Base-by-base conservation (phyloP, 2,113 vertebrate species). In the Pitta sordida region DNA sequence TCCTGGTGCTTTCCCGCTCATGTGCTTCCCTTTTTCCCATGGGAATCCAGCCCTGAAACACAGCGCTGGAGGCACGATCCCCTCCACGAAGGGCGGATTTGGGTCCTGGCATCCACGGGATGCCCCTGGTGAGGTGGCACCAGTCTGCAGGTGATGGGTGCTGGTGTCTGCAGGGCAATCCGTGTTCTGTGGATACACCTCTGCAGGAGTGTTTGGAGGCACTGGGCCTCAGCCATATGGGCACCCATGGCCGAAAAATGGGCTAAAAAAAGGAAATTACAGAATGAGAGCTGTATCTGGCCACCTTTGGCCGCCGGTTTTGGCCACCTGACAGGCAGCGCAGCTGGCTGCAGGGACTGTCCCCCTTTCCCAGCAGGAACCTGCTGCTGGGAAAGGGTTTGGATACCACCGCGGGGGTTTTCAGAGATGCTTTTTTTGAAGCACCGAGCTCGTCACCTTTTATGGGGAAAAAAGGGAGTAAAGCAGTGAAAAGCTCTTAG, bases 131-230 rank as follows among this genome's bases (percentile, higher is more conserved):
- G 64, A 46, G 41, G 7, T 4, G 36, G 71, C 68, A 17, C 5
- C 68, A 6, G 18, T 5, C n/a, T 24, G 52, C 6, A 13, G 26
- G n/a, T 0, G 1, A 16, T 2, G 43, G 44, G 37, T 10, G 55
- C 68, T 52, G 39, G 27, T 0, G 9, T 53, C 69, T 2, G 36
- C 10, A 0, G 26, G 34, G n/a, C 17, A 46, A 17, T 10, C 13
- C 39, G 7, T 1, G 41, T 13, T 34, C 69, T 0, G 0, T 0
- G 20, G 68, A 1, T 22, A 30, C 2, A 3, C 30, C 49, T 21
- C 0, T 3, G 1, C 0, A 3, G 18, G 24, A 37, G 37, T 0
- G 1, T n/a, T 2, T 1, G 36, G 26, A 39, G n/a, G 34, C 0
- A 3, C 34, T 2, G 0, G 69, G 60, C 56, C 13, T 1, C 0